Conservation (phyloP, 30 jellyfish, hydroid and myxozoan species). For the Chironex yamaguchii region DNA sequence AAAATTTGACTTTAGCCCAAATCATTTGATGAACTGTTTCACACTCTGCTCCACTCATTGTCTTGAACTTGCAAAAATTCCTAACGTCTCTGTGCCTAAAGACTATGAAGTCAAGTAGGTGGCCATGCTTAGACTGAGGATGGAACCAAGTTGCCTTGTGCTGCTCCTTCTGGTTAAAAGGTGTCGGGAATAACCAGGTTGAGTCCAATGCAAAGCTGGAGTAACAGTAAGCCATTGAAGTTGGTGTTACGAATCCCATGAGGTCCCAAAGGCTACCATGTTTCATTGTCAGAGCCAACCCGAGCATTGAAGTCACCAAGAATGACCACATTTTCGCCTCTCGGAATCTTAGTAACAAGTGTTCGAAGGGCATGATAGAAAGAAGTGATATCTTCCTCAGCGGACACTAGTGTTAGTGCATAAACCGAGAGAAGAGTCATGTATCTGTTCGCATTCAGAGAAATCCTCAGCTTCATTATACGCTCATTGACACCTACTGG, state of each 20-base stretch:
- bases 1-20: neutral
- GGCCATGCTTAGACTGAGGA: neutral
- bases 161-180: neutral
- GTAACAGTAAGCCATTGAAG: neutral
- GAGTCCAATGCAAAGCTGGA: neutral
- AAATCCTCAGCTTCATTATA: too few relatives aligned
- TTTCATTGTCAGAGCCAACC: neutral
- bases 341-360: neutral
- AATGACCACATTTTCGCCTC: neutral
- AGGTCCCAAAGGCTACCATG: neutral
- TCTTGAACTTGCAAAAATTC: neutral
- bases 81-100: neutral
- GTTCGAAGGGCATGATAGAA: neutral
- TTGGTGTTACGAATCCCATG: neutral
- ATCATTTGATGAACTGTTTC: neutral
- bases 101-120: neutral
- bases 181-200: neutral
- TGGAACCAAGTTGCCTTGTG: neutral
- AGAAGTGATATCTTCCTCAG: neutral
- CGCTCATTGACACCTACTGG: neutral
- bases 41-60: neutral
- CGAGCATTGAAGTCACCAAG: neutral
- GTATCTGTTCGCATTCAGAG: neutral
- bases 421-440: neutral
- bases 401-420: neutral